Percentiles rank a stretch among this genome's conserved stretches.
These are phyloP conservation scores for Rosalia funebris DNA, from an alignment of 2,888 invertebrate genomes.

Conservation along the genomic window DNA sequence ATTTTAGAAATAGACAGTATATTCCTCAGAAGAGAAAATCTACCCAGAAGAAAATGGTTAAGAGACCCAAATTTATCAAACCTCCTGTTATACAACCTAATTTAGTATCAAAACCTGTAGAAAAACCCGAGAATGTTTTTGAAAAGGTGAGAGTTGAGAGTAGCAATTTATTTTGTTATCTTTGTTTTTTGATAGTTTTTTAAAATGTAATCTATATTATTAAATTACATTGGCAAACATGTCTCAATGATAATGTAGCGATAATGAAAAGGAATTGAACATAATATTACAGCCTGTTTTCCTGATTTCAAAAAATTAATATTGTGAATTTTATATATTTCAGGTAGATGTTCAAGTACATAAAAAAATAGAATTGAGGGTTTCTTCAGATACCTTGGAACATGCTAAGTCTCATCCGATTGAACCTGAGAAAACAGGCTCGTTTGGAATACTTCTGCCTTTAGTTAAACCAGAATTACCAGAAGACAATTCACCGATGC, in stretches of 20 bases:
- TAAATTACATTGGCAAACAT: too few relatives aligned
- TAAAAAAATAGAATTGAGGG: slow-evolving; percentile 68
- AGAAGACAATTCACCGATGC: slow-evolving; percentile 13
- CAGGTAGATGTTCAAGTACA: slow-evolving; percentile 58
- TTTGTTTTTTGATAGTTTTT: too few relatives aligned
- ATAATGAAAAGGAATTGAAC: too few relatives aligned
- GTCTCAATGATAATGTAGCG: too few relatives aligned
- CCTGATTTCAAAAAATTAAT: too few relatives aligned
- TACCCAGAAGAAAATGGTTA: slow-evolving; percentile 64
- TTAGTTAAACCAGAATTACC: slow-evolving; percentile 34
- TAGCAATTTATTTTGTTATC: too few relatives aligned
- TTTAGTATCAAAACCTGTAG: slow-evolving; percentile 50
- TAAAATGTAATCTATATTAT: too few relatives aligned
- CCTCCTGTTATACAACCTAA: slow-evolving; percentile 45
- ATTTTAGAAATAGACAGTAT: slow-evolving; percentile 58
- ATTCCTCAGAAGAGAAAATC: slow-evolving; percentile 65
- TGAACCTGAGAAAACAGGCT: slow-evolving; percentile 44
- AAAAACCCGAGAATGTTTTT: slow-evolving; percentile 68
- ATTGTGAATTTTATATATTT: slow-evolving; percentile 14
- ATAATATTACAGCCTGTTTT: too few relatives aligned
- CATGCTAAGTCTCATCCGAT: slow-evolving; percentile 27
- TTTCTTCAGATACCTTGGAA: slow-evolving; percentile 57
- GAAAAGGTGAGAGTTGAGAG: slow-evolving; percentile 60
- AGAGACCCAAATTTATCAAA: slow-evolving; percentile 69
- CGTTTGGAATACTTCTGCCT: slow-evolving; percentile 56